Evolutionary conservation across 2,888 invertebrate species (phyloP).

Genomic region (Drosophila mulleri): DNA sequence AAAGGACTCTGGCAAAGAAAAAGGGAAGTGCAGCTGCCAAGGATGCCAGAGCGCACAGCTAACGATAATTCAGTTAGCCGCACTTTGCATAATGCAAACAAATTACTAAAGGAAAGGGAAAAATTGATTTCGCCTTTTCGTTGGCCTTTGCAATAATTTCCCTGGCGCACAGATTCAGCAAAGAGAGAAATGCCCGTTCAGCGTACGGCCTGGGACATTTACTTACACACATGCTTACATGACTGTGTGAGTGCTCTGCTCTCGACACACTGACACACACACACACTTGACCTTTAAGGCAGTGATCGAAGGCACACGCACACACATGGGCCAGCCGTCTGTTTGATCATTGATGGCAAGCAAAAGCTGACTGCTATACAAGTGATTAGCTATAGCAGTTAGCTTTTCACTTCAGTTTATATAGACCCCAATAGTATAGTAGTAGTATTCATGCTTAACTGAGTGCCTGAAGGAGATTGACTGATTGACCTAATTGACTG

Average conservation of each 20-base stretch:
- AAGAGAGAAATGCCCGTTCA: conserved; percentile 47
- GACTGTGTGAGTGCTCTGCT: fast-evolving
- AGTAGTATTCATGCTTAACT: neutral
- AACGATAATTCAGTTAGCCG: conserved; percentile 61
- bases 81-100: conserved; percentile 68
- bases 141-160: conserved; percentile 51
- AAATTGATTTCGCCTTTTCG: conserved; percentile 29
- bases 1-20: conserved; percentile 17
- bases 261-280: neutral
- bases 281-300: conserved; percentile 6
- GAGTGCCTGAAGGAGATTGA: neutral
- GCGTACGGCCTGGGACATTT: neutral
- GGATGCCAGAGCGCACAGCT: conserved; percentile 5
- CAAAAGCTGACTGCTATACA: conserved; percentile 1
- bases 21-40: conserved; percentile 23
- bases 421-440: neutral
- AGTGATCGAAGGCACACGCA: neutral
- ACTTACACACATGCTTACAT: neutral
- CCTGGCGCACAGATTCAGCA: conserved; percentile 60
- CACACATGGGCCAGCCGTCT: neutral
- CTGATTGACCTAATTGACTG: neutral
- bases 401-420: neutral
- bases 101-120: conserved; percentile 49
- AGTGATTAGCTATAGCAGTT: neutral
- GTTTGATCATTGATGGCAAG: neutral